Evolutionary conservation across 2,113 vertebrate species (phyloP).

Genomic region (Oreocharis arfaki): DNA sequence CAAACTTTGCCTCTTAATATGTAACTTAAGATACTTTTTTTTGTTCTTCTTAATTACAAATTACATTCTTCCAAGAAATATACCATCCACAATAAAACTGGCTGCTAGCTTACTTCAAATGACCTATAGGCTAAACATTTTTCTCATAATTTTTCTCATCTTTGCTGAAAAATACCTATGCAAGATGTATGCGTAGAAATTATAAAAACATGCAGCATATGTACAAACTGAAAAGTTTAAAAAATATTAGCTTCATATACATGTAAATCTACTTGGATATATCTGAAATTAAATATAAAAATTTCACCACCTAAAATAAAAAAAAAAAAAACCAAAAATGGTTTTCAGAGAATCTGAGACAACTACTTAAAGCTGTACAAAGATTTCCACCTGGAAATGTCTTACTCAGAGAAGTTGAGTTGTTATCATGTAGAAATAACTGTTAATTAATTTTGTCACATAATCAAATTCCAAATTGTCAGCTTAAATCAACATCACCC

Average conservation of each 20-base stretch:
- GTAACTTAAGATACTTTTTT: slow-evolving; percentile 47
- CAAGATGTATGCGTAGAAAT: slow-evolving; percentile 74
- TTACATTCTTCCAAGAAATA: slow-evolving; percentile 71
- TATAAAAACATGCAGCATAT: slow-evolving; percentile 82
- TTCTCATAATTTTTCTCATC: slow-evolving; percentile 58
- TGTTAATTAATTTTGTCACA: slow-evolving; percentile 67
- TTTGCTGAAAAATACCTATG: slow-evolving; percentile 73
- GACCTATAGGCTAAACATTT: slow-evolving; percentile 55
- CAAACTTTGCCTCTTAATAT: slow-evolving; percentile 38
- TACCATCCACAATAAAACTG: slow-evolving; percentile 61
- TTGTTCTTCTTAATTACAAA: slow-evolving; percentile 42
- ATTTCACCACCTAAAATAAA: slow-evolving; percentile 73
- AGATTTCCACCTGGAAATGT: slow-evolving; percentile 75
- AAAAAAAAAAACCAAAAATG: slow-evolving; percentile 8
- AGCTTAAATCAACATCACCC: slow-evolving; percentile 73
- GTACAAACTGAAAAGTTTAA: slow-evolving; percentile 80
- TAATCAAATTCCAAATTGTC: slow-evolving; percentile 69
- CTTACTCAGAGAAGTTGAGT: slow-evolving; percentile 60
- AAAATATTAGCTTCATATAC: slow-evolving; percentile 86
- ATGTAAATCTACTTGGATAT: slow-evolving; percentile 80
- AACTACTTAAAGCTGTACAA: slow-evolving; percentile 80
- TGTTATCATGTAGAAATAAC: slow-evolving; percentile 62
- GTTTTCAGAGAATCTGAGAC: slow-evolving; percentile 76
- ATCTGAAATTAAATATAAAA: slow-evolving; percentile 83
- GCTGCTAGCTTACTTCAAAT: slow-evolving; percentile 51